phyloP scores from a whole-genome alignment of 2,113 vertebrate genomes.

The Symphodus melops region DNA sequence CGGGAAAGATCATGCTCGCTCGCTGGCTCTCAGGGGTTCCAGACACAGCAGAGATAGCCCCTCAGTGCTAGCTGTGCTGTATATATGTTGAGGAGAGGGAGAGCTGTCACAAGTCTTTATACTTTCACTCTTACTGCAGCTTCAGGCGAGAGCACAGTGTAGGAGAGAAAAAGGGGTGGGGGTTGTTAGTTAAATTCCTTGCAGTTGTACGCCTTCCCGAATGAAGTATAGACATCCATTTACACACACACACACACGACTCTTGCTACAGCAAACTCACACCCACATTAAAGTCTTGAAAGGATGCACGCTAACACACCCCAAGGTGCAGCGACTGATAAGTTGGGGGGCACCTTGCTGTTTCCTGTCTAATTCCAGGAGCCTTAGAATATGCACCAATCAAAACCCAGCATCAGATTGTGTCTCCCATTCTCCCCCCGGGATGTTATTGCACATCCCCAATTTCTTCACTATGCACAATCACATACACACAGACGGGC shows the following conservation, averaged over 20 bases:
- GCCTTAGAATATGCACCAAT: constrained; percentile 47
- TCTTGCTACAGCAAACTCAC: constrained; percentile 1
- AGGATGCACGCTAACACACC: constrained; percentile 1
- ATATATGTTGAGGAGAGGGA: constrained; percentile 24
- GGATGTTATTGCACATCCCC: constrained; percentile 53
- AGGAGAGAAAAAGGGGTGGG: neutral
- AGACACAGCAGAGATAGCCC: constrained; percentile 45
- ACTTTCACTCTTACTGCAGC: constrained; percentile 30
- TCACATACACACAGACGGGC: constrained; percentile 35
- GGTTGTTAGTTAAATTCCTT: constrained; percentile 34
- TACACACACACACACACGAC: neutral
- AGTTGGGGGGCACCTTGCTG: constrained; percentile 17
- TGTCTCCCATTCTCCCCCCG: constrained; percentile 15
- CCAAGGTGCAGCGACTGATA: constrained; percentile 32
- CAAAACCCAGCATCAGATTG: constrained; percentile 32
- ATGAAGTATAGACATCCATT: neutral
- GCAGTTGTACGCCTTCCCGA: neutral
- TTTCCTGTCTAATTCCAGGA: constrained; percentile 34
- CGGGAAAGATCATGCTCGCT: constrained; percentile 44
- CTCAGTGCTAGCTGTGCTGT: constrained; percentile 15
- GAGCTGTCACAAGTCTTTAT: constrained; percentile 59
- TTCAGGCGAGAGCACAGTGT: constrained; percentile 30
- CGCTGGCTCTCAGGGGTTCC: constrained; percentile 24
- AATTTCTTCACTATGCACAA: constrained; percentile 39
- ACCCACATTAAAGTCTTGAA: neutral